Percentiles rank a stretch among this genome's conserved stretches.
Evolutionary conservation across 2,888 invertebrate genomes (phyloP).

Genomic region (Thereva unica): DNA sequence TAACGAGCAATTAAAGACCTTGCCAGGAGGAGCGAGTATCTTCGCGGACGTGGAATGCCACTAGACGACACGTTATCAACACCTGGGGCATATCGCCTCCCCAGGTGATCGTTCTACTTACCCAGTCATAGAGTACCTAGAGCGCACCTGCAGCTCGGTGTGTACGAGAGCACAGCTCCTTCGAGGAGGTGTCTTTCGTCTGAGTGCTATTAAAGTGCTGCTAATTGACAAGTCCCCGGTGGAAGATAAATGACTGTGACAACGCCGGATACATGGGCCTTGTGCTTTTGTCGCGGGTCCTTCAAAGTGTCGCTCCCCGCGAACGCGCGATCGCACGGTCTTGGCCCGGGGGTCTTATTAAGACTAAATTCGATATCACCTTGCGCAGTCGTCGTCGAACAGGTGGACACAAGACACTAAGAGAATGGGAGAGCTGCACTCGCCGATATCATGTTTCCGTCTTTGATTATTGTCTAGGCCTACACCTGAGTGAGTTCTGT

Average conservation of each 20-base stretch:
- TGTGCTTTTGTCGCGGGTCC: too few relatives aligned
- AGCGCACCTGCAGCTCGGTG: slow-evolving; percentile 8
- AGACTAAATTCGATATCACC: slow-evolving; percentile 7
- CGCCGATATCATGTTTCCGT: background rate
- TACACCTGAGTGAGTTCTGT: slow-evolving; percentile 19
- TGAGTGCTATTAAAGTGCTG: too few relatives aligned
- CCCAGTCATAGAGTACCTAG: too few relatives aligned
- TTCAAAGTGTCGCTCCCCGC: too few relatives aligned
- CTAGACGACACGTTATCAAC: slow-evolving; percentile 13
- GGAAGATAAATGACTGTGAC: too few relatives aligned
- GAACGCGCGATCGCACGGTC: background rate
- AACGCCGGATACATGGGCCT: too few relatives aligned
- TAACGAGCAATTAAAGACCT: slow-evolving; percentile 29
- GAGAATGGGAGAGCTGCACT: slow-evolving; percentile 3
- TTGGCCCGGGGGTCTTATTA: background rate
- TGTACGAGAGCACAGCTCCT: background rate
- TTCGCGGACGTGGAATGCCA: slow-evolving; percentile 15
- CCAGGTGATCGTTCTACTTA: slow-evolving; percentile 9
- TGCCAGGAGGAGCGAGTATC: too few relatives aligned
- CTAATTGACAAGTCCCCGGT: too few relatives aligned
- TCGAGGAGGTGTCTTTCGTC: too few relatives aligned
- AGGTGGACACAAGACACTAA: slow-evolving; percentile 21
- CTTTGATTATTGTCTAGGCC: slow-evolving; percentile 7
- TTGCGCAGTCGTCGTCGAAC: background rate
- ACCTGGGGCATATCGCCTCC: slow-evolving; percentile 2